Conservation (phyloP, 92 coral and sea anemone genomes). For the Porites cylindrica region DNA sequence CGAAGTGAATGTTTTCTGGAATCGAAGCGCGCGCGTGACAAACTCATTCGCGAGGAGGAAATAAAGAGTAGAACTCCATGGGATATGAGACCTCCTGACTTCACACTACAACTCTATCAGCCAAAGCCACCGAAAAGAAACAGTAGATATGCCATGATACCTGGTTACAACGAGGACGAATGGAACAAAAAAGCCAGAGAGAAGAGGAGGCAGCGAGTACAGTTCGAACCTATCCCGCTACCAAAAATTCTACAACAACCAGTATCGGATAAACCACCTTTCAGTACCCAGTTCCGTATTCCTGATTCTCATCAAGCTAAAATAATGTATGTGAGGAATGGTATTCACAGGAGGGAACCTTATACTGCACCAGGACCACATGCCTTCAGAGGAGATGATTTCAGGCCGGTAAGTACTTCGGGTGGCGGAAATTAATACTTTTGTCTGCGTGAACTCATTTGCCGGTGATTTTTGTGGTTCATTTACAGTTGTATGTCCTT, state of each 20-base stretch:
- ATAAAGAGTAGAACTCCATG: conserved; percentile 66
- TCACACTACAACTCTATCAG: conserved; percentile 82
- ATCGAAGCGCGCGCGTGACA: conserved; percentile 73
- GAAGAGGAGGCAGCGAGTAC: conserved; percentile 58
- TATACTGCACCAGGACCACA: conserved; percentile 89
- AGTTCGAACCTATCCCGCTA: conserved; percentile 76
- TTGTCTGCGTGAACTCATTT: not conserved
- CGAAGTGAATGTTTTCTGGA: conserved; percentile 92
- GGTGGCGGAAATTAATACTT: too few relatives aligned
- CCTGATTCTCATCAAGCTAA: conserved; percentile 82
- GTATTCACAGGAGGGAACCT: conserved; percentile 75
- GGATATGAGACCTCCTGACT: conserved; percentile 88
- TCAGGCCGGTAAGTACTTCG: conserved; percentile 81
- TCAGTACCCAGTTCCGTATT: conserved; percentile 77
- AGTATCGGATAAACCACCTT: conserved; percentile 52
- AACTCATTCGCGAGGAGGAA: conserved; percentile 20
- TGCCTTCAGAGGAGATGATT: conserved; percentile 91
- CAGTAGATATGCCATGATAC: conserved; percentile 78
- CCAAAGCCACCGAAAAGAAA: conserved; percentile 80
- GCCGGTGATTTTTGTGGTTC: too few relatives aligned
- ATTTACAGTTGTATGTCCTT: too few relatives aligned
- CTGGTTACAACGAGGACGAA: conserved; percentile 74
- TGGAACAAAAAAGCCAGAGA: conserved; percentile 73
- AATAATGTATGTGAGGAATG: conserved; percentile 73
- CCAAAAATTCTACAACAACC: conserved; percentile 87